A percentile compares a stretch with the other conserved stretches of the same genome.
These are phyloP conservation scores for Athene cunicularia DNA, from an alignment of 2,113 vertebrate species.

Conservation along the genomic window DNA sequence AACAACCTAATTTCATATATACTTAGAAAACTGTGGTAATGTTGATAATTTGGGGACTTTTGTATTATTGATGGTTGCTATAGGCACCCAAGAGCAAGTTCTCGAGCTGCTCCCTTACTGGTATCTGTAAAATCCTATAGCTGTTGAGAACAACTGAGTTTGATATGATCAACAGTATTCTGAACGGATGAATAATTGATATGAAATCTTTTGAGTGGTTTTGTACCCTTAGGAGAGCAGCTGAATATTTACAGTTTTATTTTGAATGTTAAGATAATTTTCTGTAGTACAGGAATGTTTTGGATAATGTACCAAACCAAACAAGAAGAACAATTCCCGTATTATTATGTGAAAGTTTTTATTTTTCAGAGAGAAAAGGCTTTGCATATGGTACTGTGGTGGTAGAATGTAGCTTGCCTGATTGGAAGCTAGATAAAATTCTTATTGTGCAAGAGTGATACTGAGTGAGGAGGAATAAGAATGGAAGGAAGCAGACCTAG, in stretches of 20 bases:
- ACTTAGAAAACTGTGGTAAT: background rate
- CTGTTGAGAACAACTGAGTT: background rate
- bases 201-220: background rate
- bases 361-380: background rate
- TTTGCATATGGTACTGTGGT: background rate
- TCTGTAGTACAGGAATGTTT: background rate
- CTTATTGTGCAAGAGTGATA: background rate
- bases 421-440: background rate
- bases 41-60: background rate
- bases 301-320: background rate
- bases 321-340: background rate
- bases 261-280: background rate
- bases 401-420: background rate
- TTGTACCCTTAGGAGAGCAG: background rate
- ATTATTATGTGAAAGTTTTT: background rate
- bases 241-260: conserved; percentile 6
- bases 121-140: conserved; percentile 1
- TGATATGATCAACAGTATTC: background rate
- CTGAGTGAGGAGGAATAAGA: background rate
- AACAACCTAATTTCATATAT: background rate
- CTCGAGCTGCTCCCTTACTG: background rate
- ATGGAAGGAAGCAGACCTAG: background rate
- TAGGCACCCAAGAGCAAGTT: background rate
- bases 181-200: conserved; percentile 10
- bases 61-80: conserved; percentile 35